phyloP scores from a whole-genome alignment of 1,140 invertebrate genomes.

The Bemisia tabaci region DNA sequence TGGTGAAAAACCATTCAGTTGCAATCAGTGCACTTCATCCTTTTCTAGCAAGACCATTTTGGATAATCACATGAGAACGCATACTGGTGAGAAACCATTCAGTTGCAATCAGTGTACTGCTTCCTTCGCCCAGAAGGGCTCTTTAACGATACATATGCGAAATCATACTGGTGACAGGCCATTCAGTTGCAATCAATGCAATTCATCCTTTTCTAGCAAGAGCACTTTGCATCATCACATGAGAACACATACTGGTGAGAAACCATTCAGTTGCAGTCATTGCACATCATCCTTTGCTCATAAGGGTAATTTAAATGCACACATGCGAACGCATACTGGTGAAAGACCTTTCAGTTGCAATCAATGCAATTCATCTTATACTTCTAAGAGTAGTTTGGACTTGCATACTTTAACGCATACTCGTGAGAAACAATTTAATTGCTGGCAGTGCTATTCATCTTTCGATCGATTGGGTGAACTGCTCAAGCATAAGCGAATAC shows the following conservation, averaged over 20 bases:
- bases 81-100: slow-evolving; percentile 15
- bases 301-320: slow-evolving; percentile 11
- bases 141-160: slow-evolving; percentile 54
- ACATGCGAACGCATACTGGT: slow-evolving; percentile 17
- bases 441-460: slow-evolving; percentile 31
- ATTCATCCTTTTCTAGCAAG: slow-evolving; percentile 10
- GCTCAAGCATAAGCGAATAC: slow-evolving; percentile 13
- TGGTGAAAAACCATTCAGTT: slow-evolving; percentile 33
- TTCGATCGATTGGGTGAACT: slow-evolving; percentile 23
- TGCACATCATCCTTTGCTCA: slow-evolving; percentile 32
- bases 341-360: slow-evolving; percentile 17
- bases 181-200: slow-evolving; percentile 12
- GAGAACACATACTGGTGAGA: slow-evolving; percentile 19
- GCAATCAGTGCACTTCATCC: slow-evolving; percentile 16
- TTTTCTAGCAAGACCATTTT: neutral
- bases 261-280: slow-evolving; percentile 29
- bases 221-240: slow-evolving; percentile 14
- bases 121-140: slow-evolving; percentile 27
- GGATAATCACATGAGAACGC: slow-evolving; percentile 8
- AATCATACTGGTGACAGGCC: slow-evolving; percentile 39
- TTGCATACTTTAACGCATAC: slow-evolving; percentile 41
- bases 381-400: slow-evolving; percentile 47
- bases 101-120: slow-evolving; percentile 10
- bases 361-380: slow-evolving; percentile 34
- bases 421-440: slow-evolving; percentile 17